These are phyloP conservation scores for Alviniconcha marisindica DNA, from an alignment of 1,140 invertebrate species.

Conservation along the genomic window DNA sequence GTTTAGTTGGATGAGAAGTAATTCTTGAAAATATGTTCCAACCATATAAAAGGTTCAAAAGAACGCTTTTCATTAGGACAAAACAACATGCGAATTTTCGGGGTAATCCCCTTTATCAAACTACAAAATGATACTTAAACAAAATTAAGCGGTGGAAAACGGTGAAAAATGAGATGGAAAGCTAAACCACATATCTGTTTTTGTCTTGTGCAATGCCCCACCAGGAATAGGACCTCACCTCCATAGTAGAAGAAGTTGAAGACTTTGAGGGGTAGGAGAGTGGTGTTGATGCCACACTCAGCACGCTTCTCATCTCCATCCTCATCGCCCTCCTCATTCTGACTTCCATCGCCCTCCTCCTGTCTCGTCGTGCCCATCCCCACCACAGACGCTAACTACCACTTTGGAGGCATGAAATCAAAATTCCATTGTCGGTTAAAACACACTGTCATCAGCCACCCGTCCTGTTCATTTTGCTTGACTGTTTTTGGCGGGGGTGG, in stretches of 20 bases:
- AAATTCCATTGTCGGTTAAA: background rate
- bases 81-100: background rate
- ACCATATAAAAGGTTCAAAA: too few relatives aligned
- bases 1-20: too few relatives aligned
- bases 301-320: background rate
- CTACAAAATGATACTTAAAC: background rate
- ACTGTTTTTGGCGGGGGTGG: background rate
- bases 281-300: slow-evolving; percentile 80
- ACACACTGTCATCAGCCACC: background rate
- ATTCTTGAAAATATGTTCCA: too few relatives aligned
- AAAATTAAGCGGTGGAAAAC: background rate
- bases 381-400: background rate
- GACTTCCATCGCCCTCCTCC: too few relatives aligned
- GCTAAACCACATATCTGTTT: background rate
- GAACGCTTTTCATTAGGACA: background rate
- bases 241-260: slow-evolving; percentile 93
- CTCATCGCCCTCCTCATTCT: too few relatives aligned
- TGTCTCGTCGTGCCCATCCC: background rate
- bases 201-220: too few relatives aligned
- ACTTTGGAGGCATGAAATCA: background rate
- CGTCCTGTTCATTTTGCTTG: background rate
- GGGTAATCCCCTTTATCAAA: too few relatives aligned
- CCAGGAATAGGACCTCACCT: too few relatives aligned
- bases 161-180: background rate
- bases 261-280: slow-evolving; percentile 88